Base-by-base conservation (phyloP, 1,140 invertebrate genomes). In the Drosophila kohkoa region DNA sequence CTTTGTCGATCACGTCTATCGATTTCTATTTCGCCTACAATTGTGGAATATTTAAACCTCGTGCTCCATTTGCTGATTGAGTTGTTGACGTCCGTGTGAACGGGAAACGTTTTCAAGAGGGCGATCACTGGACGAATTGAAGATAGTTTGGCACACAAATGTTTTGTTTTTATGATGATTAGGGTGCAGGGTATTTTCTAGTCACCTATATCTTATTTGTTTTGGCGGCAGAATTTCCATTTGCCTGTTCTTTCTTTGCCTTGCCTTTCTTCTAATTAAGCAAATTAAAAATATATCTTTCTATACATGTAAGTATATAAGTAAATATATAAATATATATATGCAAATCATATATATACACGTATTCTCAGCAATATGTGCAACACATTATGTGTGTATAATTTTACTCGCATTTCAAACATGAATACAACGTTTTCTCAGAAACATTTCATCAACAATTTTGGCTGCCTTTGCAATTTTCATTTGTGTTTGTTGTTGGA, bases 221-320 rank as follows among this genome's bases (percentile, higher is more conserved):
- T 60, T 80, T 69, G 35, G 51, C 38, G 49, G 38, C 65, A 63
- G 45, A 65, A 71, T 49, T 82, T 62, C 62, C 66, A 69, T 75
- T 83, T 66, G 45, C 71, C 57, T 62, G 49, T 72, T 76, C 67
- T 75, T 58, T n/a, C 67, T 75, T 67, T 78, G 69, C 68, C 67
- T 75, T 58, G 15, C 64, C 78, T 67, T 78, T 74, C 68, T 57
- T 77, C 81, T 83, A 85, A 83, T 83, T 83, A 83, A 79, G 49
- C 63, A 83, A 85, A 83, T 83, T 83, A 85, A 85, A 83, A 83
- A 83, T 83, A 85, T 81, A 77, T 83, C 25, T 64, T 62, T 64
- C 46, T 55, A 57, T 63, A 64, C 20, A 16, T 38, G 25, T 54
- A 67, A 8, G 57, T 5, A 30, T 45, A 38, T 62, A 63, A 52